phyloP scores from a whole-genome alignment of 1,140 invertebrate genomes.

The Drosophila grimshawi region DNA sequence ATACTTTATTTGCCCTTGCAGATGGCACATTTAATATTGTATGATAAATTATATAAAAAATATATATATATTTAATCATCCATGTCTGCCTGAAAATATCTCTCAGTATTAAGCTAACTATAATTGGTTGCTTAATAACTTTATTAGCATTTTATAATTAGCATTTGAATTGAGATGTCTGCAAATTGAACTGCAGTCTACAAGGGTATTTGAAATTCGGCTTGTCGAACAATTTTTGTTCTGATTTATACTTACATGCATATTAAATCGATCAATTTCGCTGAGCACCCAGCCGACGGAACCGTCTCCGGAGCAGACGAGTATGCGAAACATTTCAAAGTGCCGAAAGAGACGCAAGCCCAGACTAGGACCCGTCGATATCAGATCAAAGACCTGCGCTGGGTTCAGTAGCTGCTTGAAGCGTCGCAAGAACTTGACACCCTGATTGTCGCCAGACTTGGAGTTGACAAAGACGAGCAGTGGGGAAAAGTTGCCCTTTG shows the following conservation, averaged over 20 bases:
- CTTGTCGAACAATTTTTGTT: too few relatives aligned
- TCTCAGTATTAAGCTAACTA: too few relatives aligned
- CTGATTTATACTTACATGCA: conserved; percentile 91
- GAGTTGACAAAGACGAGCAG: conserved; percentile 98
- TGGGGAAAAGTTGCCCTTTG: conserved; percentile 89
- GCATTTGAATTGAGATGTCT: too few relatives aligned
- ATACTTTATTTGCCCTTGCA: background rate
- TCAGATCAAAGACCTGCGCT: conserved; percentile 98
- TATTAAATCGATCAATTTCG: conserved; percentile 95
- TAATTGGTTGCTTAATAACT: too few relatives aligned
- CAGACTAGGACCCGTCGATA: conserved; percentile 92
- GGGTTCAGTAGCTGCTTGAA: conserved; percentile 98
- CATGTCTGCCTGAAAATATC: too few relatives aligned
- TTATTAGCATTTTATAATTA: too few relatives aligned
- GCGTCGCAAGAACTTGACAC: conserved; percentile 96
- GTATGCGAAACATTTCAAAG: conserved; percentile 95
- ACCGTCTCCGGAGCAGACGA: conserved; percentile 97
- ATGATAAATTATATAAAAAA: too few relatives aligned
- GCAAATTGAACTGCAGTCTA: too few relatives aligned
- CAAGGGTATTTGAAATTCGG: too few relatives aligned
- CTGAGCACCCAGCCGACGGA: conserved; percentile 97
- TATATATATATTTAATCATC: too few relatives aligned
- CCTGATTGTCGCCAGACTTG: conserved; percentile 98
- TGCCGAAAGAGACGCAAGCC: conserved; percentile 94
- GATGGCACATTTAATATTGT: too few relatives aligned